Evolutionary conservation across 2,888 invertebrate genomes (phyloP).

Genomic region (Heliconius erato): DNA sequence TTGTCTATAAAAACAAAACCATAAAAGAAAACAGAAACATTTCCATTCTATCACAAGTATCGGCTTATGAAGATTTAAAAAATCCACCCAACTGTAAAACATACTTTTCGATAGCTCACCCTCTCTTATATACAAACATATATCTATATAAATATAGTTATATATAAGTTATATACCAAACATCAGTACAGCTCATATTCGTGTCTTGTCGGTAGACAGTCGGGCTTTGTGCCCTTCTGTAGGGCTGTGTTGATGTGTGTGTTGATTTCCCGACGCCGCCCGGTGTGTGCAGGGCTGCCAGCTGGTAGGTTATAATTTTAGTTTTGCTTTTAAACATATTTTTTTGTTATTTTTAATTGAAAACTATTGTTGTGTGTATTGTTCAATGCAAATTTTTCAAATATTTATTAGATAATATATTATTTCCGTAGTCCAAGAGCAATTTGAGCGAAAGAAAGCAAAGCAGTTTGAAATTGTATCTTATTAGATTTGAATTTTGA

Average conservation of each 20-base stretch:
- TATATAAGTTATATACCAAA: conserved; percentile 36
- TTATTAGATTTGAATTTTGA: not conserved
- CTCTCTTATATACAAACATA: conserved; percentile 37
- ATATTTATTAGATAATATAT: not conserved
- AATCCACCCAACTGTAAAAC: conserved; percentile 43
- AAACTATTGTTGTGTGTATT: too few relatives aligned
- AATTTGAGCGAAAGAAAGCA: not conserved
- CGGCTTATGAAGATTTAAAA: conserved; percentile 34
- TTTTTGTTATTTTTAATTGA: not conserved
- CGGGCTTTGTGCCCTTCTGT: conserved; percentile 71
- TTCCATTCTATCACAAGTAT: not conserved
- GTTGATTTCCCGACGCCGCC: conserved; percentile 83
- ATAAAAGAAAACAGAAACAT: not conserved
- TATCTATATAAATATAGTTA: not conserved
- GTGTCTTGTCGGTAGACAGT: conserved; percentile 73
- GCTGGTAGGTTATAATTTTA: conserved; percentile 32
- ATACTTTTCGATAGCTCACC: conserved; percentile 38
- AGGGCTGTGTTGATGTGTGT: conserved; percentile 70
- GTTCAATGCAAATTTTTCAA: too few relatives aligned
- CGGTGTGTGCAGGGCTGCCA: conserved; percentile 59
- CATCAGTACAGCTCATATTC: conserved; percentile 50
- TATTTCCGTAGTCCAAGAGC: not conserved
- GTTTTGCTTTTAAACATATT: not conserved
- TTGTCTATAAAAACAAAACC: too few relatives aligned
- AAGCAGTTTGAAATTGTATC: not conserved